These are phyloP conservation scores for Cheilosia variabilis DNA, from an alignment of 2,888 invertebrate species.

Conservation along the genomic window DNA sequence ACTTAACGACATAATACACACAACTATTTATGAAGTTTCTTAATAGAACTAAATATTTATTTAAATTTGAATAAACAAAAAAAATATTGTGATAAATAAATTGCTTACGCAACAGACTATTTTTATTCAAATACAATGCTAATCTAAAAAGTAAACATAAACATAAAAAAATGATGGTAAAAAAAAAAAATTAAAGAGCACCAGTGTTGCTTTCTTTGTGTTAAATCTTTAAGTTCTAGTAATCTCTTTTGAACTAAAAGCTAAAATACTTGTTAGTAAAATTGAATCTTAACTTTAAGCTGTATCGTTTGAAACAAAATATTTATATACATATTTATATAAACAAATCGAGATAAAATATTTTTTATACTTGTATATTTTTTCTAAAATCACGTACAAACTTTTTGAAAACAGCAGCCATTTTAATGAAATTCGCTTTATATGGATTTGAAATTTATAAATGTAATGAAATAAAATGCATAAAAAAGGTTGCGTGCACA, in stretches of 20 bases:
- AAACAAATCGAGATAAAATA: slow-evolving; percentile 60
- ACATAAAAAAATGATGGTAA: background rate
- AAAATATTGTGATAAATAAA: slow-evolving; percentile 65
- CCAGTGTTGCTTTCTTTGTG: slow-evolving; percentile 47
- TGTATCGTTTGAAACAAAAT: slow-evolving; percentile 51
- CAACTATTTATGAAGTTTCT: slow-evolving; percentile 50
- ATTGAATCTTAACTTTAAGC: slow-evolving; percentile 49
- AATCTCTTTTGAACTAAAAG: slow-evolving; percentile 33
- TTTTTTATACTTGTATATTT: slow-evolving; percentile 73
- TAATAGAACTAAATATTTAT: slow-evolving; percentile 32
- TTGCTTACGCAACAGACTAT: slow-evolving; percentile 71
- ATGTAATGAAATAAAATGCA: slow-evolving; percentile 5
- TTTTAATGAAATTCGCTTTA: slow-evolving; percentile 62
- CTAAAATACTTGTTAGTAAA: slow-evolving; percentile 31
- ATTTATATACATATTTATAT: slow-evolving; percentile 62
- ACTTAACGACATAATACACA: slow-evolving; percentile 11
- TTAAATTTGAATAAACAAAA: slow-evolving; percentile 47
- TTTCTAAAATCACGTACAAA: slow-evolving; percentile 70
- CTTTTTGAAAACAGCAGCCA: slow-evolving; percentile 31
- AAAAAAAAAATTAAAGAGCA: slow-evolving; percentile 33
- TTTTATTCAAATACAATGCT: slow-evolving; percentile 49
- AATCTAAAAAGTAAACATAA: slow-evolving; percentile 16
- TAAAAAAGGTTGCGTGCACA: slow-evolving; percentile 51
- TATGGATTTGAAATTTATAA: slow-evolving; percentile 63
- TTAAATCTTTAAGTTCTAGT: slow-evolving; percentile 21